Base-by-base conservation (phyloP, 2,888 invertebrate species). In the Acanthosepion pharaonis region DNA sequence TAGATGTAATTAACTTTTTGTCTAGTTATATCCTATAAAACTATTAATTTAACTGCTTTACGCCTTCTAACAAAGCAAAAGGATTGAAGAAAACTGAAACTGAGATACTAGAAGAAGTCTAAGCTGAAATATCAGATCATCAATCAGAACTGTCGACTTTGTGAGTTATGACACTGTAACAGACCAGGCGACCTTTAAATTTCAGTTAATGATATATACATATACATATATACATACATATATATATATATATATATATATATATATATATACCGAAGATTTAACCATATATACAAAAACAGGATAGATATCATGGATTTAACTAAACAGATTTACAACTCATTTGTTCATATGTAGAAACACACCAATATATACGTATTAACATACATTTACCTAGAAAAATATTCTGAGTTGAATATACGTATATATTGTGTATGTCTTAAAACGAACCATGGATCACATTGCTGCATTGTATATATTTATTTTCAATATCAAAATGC, bases 151-250 rank as follows among this genome's bases (percentile, higher is more conserved):
- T 78, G 78, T 78, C 78, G 78, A 78, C 78, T 78, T n/a, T 28
- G n/a, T 78, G 55, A 55, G n/a, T 78, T n/a, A 78, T n/a, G 78
- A 78, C 78, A n/a, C n/a, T 28, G 78, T 78, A 78, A n/a, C 78
- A 78, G 78, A 9, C n/a, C n/a, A n/a, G 4, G 98, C 98, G 33
- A 6, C 42, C 51, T 48, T 78, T 95, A 95, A 49, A 42, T 42
- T 64, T 18, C 59, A 91, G n/a, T 2, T n/a, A n/a, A 92, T n/a
- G n/a, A n/a, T n/a, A n/a, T n/a, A n/a, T n/a, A 49, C 23, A 92
- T 20, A 92, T 23, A 20, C 28, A 48, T 23, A 49, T 33, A 92
- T 33, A 92, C 6, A 48, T 25, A 92, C 9, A 51, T 42, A 92
- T 42, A 92, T 92, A 92, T 92, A 92, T 28, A 92, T 49, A 92